Evolutionary conservation across 23 tunicate genomes (phyloP), one percentile per base, ranked within the genome.

Genomic region (Styela clava): DNA sequence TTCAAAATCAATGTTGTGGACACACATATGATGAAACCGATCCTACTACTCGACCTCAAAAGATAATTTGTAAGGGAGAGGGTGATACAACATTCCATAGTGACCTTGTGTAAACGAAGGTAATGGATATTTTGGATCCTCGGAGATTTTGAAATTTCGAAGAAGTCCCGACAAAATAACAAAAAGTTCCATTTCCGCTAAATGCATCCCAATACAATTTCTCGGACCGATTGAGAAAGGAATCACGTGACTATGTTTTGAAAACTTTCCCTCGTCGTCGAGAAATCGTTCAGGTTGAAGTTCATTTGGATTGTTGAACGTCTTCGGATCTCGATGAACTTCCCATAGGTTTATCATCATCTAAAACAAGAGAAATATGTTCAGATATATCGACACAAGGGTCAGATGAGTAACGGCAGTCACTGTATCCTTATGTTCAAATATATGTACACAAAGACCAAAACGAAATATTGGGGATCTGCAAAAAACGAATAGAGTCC

Each of bases 101-200:
- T 44, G 56, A 44, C 56, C 56, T 44, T 44, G 9, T 44, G 56
- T 5, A 44, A 65, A 65, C 16, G 31, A 26, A 3, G 71, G 71
- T 65, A 65, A 65, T 5, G 71, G 71, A 65, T 65, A 9, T 7
- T 65, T 16, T 26, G 30, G 71, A 65, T 65, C 16, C 16, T 65
- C 16, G 9, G 71, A 5, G 5, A 65, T 7, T 25, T 28, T 9
- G 16, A 65, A 65, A 26, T 26, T 25, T 3, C 71, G 30, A 3
- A 65, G 7, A 9, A 65, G 31, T 28, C 71, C 71, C 16, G 31
- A 26, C 71, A 65, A 16, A 5, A 65, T 26, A 3, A 65, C 9
- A 65, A 25, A 65, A 7, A 65, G 9, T 65, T 65, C 71, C 31
- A 65, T 25, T 65, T 65, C 71, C 7, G 71, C 71, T 16, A 65